These are phyloP conservation scores for Drepana falcataria DNA, from an alignment of 2,888 invertebrate species.

Conservation along the genomic window DNA sequence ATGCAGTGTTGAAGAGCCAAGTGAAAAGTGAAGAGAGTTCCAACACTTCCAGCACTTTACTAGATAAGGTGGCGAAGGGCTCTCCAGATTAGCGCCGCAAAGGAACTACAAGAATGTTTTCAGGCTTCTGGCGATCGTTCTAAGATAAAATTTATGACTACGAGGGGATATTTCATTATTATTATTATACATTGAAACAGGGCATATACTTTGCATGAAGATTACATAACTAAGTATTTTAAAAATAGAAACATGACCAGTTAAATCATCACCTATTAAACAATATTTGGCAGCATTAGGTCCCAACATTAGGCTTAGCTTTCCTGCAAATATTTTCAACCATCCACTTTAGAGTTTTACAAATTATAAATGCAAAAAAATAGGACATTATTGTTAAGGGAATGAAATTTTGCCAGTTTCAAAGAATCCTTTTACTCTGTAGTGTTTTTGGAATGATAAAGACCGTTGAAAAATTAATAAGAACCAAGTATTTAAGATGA, in stretches of 20 bases:
- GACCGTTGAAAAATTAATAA: not conserved
- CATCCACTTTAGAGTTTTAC: no score
- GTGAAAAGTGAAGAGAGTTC: not conserved
- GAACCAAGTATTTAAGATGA: not conserved
- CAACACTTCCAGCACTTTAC: slow-evolving; percentile 1
- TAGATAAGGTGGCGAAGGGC: slow-evolving; percentile 21
- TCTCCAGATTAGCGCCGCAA: slow-evolving; percentile 25
- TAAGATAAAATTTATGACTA: not conserved
- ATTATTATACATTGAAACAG: not conserved
- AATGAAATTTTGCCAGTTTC: not conserved
- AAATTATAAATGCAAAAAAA: no score
- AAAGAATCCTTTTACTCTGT: not conserved
- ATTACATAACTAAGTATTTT: no score
- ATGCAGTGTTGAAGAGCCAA: not conserved
- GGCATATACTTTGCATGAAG: no score
- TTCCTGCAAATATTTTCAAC: no score
- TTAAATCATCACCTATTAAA: no score
- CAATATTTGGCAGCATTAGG: no score
- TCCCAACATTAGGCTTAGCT: no score
- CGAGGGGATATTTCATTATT: not conserved
- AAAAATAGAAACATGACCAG: no score
- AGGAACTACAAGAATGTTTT: not conserved
- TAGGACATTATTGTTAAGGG: no score
- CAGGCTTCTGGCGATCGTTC: not conserved
- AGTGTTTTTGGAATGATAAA: not conserved